Base-by-base conservation (phyloP, 2,888 invertebrate species). In the Dasypogon diadema region DNA sequence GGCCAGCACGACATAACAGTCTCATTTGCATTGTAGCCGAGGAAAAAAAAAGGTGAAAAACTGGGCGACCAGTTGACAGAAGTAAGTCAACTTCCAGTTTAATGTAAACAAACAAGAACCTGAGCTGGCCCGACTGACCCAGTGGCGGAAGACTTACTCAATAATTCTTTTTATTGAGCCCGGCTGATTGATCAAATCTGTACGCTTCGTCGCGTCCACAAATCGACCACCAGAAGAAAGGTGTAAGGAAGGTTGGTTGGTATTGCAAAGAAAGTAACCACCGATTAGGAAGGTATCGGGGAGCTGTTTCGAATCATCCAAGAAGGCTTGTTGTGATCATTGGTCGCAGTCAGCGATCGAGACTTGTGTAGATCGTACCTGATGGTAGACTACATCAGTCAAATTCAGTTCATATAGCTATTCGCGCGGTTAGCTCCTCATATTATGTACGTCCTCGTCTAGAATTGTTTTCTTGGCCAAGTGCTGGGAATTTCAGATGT, bases 51-150 rank as follows among this genome's bases (percentile, higher is more conserved):
- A 58, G 16, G 16, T 46, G 2, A 14, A 46, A 46, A 58, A 30
- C 16, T 58, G 58, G 58, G 58, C 58, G 58, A 34, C 58, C 24
- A 26, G 58, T 58, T 22, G 58, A 58, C 22, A 58, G 58, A 24
- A 22, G 26, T 30, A 14, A 63, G 63, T 34, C 63, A 63, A 21
- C 34, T n/a, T 63, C 63, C 16, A 63, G 63, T 14, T 37, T 63
- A 63, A 63, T 63, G 37, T 63, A 63, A 63, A 63, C 63, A 63
- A 63, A 63, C 63, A 63, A 63, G 37, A 37, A 63, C 26, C 8
- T 2, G 58, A 58, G 42, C 10, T 16, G 63, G 42, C 22, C 42
- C 42, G 63, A 42, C 63, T 63, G 63, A 63, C 63, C 63, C 63
- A 63, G 21, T 63, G 63, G 5, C 63, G 63, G 42, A 4, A 12